Evolutionary conservation across 2,113 vertebrate genomes (phyloP), one percentile per base, ranked within the genome.

Genomic region (Plestiodon gilberti): DNA sequence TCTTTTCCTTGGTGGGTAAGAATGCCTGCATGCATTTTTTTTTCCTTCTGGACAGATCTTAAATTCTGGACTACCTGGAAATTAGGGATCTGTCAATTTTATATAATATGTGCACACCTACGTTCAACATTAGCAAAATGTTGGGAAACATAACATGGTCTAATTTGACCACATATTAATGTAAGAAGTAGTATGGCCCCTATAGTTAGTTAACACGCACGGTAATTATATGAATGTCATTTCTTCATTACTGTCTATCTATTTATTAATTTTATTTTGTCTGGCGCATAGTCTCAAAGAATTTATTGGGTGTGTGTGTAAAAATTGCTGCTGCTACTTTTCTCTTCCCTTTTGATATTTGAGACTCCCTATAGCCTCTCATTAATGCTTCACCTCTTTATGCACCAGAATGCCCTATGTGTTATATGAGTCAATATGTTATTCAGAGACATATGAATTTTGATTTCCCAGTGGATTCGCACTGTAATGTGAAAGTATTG

Each of bases 401-500:
- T 62, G 57, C 20, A 25, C 57, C 77, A 62, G 57, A 43, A 81
- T n/a, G 43, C 28, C 80, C 0, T 81, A 79, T 84, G 86, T 52
- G 20, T 84, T 82, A 81, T 89, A 82, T 67, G 78, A 78, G 28
- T 62, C 77, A 75, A 38, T 71, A 62, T 89, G 33, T 85, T 89
- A 88, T 40, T 92, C 86, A 90, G 84, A 88, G 62, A n/a, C n/a
- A n/a, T 85, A 57, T 69, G 87, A 18, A 28, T 91, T 78, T 86
- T 57, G 77, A 89, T 90, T 79, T 86, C 87, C 82, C 43, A 38
- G 65, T 91, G 78, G 73, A 17, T 85, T 89, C 89, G 87, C 65
- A 89, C 77, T 84, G n/a, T 55, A 35, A 85, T 83, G 76, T 90
- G 77, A 84, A 90, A 73, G 91, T 89, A 94, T 85, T 79, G 90